These are phyloP conservation scores for Morinoia aosen DNA, from an alignment of 2,888 invertebrate species.

Conservation along the genomic window DNA sequence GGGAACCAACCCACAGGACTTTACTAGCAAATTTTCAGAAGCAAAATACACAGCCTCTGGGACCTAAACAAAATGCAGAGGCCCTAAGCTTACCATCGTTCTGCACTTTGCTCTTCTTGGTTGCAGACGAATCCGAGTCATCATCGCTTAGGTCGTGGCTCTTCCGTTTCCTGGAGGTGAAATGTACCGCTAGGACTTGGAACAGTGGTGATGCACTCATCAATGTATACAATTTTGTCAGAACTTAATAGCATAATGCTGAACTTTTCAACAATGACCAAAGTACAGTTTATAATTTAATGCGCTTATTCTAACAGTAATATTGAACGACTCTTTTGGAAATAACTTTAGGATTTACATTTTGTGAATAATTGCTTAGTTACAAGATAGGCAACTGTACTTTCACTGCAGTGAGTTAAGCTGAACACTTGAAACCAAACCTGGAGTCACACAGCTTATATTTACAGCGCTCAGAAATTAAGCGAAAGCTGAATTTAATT, in stretches of 20 bases:
- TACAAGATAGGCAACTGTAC: not conserved
- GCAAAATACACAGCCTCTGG: too few species aligned
- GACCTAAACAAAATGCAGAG: too few species aligned
- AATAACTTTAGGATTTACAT: not conserved
- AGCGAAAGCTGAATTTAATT: too few species aligned
- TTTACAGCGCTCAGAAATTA: too few species aligned
- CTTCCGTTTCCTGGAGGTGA: constrained; percentile 59
- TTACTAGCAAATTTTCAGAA: too few species aligned
- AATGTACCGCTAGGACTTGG: not conserved
- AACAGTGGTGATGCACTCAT: not conserved
- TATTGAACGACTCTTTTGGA: not conserved
- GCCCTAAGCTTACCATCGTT: not conserved
- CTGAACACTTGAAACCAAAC: too few species aligned
- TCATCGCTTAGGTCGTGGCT: constrained; percentile 63
- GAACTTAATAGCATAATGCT: not conserved
- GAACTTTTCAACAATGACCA: too few species aligned
- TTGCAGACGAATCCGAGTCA: constrained; percentile 16
- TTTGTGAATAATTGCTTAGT: not conserved
- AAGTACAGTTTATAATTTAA: too few species aligned
- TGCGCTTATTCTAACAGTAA: too few species aligned
- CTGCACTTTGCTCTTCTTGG: constrained; percentile 19
- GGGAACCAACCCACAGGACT: too few species aligned
- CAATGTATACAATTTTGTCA: not conserved
- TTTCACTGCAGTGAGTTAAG: too few species aligned
- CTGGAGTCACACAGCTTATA: too few species aligned